phyloP scores from a whole-genome alignment of 2,797 vertebrate species.

The Cirrhinus mrigala region DNA sequence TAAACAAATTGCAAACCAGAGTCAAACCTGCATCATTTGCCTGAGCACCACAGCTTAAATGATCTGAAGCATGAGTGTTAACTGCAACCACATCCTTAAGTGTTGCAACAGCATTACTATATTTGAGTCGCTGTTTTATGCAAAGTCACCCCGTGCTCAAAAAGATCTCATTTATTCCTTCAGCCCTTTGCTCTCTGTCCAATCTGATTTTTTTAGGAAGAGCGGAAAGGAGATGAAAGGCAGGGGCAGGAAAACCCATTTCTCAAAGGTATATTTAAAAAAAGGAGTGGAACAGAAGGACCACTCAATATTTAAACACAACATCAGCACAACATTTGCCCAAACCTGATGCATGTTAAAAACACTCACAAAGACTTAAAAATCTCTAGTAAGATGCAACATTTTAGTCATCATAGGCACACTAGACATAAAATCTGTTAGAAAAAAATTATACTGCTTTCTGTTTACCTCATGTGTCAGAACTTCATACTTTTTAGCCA shows the following conservation, averaged over 20 bases:
- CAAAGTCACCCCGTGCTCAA: slow-evolving; percentile 16
- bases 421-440: neutral
- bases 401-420: neutral
- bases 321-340: slow-evolving; percentile 10
- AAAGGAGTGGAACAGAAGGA: slow-evolving; percentile 29
- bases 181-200: slow-evolving; percentile 57
- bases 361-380: neutral
- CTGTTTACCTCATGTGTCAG: neutral
- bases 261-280: neutral
- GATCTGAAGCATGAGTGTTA: neutral
- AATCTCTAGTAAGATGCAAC: neutral
- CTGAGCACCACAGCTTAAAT: neutral
- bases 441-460: neutral
- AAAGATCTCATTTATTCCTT: slow-evolving; percentile 41
- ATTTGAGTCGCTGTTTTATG: slow-evolving; percentile 31
- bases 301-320: neutral
- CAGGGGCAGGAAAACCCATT: slow-evolving; percentile 35
- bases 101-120: neutral
- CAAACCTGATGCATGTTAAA: neutral
- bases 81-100: neutral
- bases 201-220: slow-evolving; percentile 61
- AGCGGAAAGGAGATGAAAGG: slow-evolving; percentile 56
- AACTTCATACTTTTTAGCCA: neutral
- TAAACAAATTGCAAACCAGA: neutral
- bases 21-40: neutral